Conservation (phyloP, 2,888 invertebrate genomes). For the Caenorhabditis parvicauda region DNA sequence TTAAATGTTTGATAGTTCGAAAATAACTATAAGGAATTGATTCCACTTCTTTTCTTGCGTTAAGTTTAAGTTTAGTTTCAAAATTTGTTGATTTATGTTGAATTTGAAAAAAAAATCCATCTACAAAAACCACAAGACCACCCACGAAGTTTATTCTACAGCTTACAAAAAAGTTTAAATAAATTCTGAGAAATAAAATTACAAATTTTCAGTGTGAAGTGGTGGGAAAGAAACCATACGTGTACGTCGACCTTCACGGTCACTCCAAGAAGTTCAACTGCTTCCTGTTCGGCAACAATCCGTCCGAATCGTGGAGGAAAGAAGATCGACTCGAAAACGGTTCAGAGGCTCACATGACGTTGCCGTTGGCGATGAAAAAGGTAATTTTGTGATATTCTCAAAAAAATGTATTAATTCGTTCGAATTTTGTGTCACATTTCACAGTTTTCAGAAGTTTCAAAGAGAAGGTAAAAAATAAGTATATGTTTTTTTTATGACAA, state of each 20-base stretch:
- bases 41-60: background rate
- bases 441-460: too few species aligned
- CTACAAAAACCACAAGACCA: too few species aligned
- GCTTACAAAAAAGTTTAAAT: background rate
- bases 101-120: too few species aligned
- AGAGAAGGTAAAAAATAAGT: too few species aligned
- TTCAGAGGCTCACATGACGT: constrained; percentile 17
- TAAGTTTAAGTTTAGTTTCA: too few species aligned
- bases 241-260: constrained; percentile 89
- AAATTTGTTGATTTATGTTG: too few species aligned
- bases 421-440: too few species aligned
- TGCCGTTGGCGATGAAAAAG: constrained; percentile 22
- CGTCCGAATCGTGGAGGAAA: constrained; percentile 57
- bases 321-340: constrained; percentile 17
- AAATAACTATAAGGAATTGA: background rate
- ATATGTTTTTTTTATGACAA: background rate
- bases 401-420: background rate
- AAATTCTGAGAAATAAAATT: constrained; percentile 1
- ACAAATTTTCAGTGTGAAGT: constrained; percentile 36
- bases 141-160: too few species aligned
- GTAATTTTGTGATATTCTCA: too few species aligned
- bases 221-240: constrained; percentile 41
- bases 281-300: constrained; percentile 88
- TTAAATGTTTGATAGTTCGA: background rate
- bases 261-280: constrained; percentile 83